Base-by-base conservation (phyloP, 2,888 invertebrate species). In the Keiferia lycopersicella region DNA sequence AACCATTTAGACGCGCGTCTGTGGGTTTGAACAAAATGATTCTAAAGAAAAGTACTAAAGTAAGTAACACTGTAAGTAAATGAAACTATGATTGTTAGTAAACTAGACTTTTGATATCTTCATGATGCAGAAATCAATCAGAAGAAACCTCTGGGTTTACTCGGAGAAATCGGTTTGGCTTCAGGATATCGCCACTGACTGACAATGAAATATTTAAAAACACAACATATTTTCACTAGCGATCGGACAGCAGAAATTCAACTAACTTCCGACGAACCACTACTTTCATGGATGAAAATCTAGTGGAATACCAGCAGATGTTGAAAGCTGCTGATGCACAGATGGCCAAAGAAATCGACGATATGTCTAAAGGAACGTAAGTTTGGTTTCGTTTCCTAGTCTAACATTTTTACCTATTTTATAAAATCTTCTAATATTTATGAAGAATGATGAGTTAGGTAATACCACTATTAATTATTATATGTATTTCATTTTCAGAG, bases 281-380 rank as follows among this genome's bases (percentile, higher is more conserved):
- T 0, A 91, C 93, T 10, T 95, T 95, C 69, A 95, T 95, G 94
- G 94, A 95, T 66, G 94, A 94, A 65, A 95, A 94, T 79, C 72
- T 91, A 39, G 93, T 93, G 22, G 93, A 94, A 75, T 95, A 94
- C 75, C 93, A 94, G 71, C 92, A 94, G 76, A 93, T 94, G 92
- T 81, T 94, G 63, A 93, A 93, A 75, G 92, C 93, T n/a, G 95
- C 95, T 8, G 91, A 96, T 77, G 93, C 94, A 10, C 95, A 96
- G 78, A 96, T 97, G 96, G 94, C 95, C 62, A 93, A 94, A 41
- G 96, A 96, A 70, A 95, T 97, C 69, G 95, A 96, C 71, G 94
- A 95, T 71, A 96, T 97, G 95, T 95, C 96, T n/a, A 94, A 96
- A 68, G 95, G 96, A 66, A 96, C 96, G 90, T 91, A 77, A 71